Base-by-base conservation (phyloP, 2,888 invertebrate genomes). In the Drosophila pseudotakahashii region DNA sequence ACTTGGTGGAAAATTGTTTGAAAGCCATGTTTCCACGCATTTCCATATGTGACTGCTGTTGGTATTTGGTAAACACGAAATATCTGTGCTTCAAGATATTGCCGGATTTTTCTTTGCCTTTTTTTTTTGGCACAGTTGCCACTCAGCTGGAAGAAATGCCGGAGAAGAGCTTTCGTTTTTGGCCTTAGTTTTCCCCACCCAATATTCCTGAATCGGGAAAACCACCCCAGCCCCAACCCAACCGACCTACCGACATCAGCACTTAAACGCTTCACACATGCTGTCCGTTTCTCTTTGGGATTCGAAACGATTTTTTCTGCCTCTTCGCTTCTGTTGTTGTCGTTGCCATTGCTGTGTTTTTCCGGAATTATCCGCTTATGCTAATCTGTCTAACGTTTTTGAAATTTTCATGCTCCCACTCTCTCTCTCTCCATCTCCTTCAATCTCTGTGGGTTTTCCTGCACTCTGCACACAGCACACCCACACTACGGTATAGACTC, bases 301-400 rank as follows among this genome's bases (percentile, higher is more conserved):
- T 52, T 37, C 16, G 23, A 10, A 47, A 23, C 34, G 54, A 26
- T 48, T 62, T 50, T 14, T 47, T 45, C 16, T 39, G 37, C 41
- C 60, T 53, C 13, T 32, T 36, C 37, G 60, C 41, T 68, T 54
- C 62, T 63, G 37, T 41, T 67, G 48, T 54, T 70, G 39, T 52
- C 70, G 32, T 45, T 55, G 55, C 53, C 54, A 37, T 63, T 77
- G 73, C 64, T 51, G 50, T 52, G 54, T 37, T 59, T 63, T 50
- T 55, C 69, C 34, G 48, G 76, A 81, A 77, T 87, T 87, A 84
- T 84, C 87, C 87, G 87, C 83, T 87, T 84, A 87, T 84, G 87
- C 82, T 84, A 87, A 84, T 87, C 83, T 84, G 71, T 78, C 80
- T 87, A 81, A 86, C 82, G 80, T 81, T 77, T 73, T 68, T 48